phyloP scores from a whole-genome alignment of 2,797 vertebrate species.

The Anas capensis region DNA sequence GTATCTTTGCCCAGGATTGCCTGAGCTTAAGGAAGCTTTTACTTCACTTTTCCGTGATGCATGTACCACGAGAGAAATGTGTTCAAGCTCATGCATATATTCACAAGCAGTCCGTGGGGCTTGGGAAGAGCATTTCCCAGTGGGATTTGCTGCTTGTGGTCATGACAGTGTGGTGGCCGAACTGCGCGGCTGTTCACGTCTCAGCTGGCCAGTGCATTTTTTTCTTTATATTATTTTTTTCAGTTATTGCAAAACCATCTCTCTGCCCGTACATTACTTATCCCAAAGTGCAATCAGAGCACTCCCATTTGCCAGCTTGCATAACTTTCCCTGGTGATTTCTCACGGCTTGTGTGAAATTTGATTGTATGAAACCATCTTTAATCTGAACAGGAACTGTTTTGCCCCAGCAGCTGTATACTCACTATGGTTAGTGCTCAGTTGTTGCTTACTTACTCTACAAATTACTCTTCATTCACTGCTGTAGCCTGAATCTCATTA shows the following conservation, averaged over 20 bases:
- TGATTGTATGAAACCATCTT: background rate
- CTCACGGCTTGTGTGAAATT: background rate
- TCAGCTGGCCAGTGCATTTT: background rate
- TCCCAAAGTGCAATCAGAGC: background rate
- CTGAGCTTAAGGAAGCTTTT: background rate
- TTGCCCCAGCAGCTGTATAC: background rate
- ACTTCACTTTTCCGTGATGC: background rate
- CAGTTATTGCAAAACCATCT: background rate
- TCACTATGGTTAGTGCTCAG: background rate
- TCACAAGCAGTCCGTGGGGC: fast-evolving
- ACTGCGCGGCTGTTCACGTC: background rate
- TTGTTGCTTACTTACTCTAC: background rate
- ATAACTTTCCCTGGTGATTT: background rate
- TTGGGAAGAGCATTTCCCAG: background rate
- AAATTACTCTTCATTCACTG: background rate
- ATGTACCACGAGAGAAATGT: background rate
- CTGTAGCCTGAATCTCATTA: background rate
- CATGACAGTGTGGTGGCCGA: background rate
- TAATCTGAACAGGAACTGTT: background rate
- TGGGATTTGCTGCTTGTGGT: background rate
- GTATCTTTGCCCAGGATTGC: background rate
- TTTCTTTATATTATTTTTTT: background rate
- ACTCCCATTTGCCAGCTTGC: background rate
- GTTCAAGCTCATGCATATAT: fast-evolving
- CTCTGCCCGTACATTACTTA: background rate